Base-by-base conservation (phyloP, 2,888 invertebrate species). In the Troides oblongomaculatus region DNA sequence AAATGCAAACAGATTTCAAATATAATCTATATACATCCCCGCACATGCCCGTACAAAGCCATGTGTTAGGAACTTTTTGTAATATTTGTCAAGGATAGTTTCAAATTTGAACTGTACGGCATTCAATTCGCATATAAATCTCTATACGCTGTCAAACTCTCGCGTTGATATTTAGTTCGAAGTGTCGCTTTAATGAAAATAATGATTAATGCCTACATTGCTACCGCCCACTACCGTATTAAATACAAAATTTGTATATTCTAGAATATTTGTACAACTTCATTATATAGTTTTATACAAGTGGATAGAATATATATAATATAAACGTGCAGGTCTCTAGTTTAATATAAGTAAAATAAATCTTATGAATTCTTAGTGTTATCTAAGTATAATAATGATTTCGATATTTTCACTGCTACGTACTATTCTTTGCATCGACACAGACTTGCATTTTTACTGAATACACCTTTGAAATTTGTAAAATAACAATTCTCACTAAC, bases 51-150 rank as follows among this genome's bases (percentile, higher is more conserved):
- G 17, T 36, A 64, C 43, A 23, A 36, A 56, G 17, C 50, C 1
- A 36, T 53, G 53, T 30, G 4, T 61, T 39, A 62, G 39, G 64
- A 67, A 70, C 46, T 70, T 70, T 70, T 30, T 60, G 64, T 64
- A 70, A 70, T 70, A 70, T 70, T 67, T 50, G 70, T 56, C 39
- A n/a, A 46, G 50, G 66, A 60, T n/a, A 67, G 64, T 70, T 70
- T 12, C 4, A 60, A 64, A 60, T 64, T 64, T 21, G 50, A 46
- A 56, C 25, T 61, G 60, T 14, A 64, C 63, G 63, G 72, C 66
- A 71, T 73, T 68, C 69, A 71, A 69, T 71, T 71, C 68, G 65
- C 68, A 62, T 72, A 74, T 73, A 73, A 73, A 73, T 73, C 69
- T 69, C 69, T 66, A 71, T 69, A 53, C 60, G 58, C 66, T 69